Evolutionary conservation across 2,113 vertebrate genomes (phyloP).

Genomic region (Cynocephalus volans): DNA sequence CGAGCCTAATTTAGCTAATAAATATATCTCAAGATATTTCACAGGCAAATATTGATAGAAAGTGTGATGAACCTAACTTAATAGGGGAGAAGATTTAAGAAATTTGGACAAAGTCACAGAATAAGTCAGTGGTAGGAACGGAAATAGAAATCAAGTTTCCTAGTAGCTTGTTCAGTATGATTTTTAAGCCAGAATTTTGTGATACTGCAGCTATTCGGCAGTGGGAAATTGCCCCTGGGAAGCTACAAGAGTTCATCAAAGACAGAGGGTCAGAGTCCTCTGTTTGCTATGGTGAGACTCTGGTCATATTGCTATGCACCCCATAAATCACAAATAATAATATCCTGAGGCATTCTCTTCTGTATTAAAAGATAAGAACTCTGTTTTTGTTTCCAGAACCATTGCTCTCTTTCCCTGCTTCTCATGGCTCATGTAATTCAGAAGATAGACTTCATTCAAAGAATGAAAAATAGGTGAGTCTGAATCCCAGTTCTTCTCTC

Average conservation of each 20-base stretch:
- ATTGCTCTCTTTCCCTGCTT: conserved; percentile 71
- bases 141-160: conserved; percentile 11
- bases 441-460: conserved; percentile 84
- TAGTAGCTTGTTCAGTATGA: neutral
- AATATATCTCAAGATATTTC: conserved; percentile 16
- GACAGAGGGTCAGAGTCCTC: conserved; percentile 70
- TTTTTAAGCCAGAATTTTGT: conserved; percentile 53
- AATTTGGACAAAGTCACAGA: neutral
- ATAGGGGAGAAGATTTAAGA: neutral
- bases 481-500: conserved; percentile 60
- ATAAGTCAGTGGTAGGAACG: neutral
- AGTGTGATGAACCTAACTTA: neutral
- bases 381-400: conserved; percentile 82
- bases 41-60: neutral
- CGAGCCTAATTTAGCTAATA: conserved; percentile 35
- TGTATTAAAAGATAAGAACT: conserved; percentile 85
- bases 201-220: neutral
- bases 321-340: conserved; percentile 86
- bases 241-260: conserved; percentile 77
- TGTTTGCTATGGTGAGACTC: conserved; percentile 47
- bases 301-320: conserved; percentile 71
- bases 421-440: conserved; percentile 81
- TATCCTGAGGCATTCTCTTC: conserved; percentile 79
- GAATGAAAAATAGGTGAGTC: conserved; percentile 83
- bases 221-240: conserved; percentile 65